Evolutionary conservation across 2,888 invertebrate genomes (phyloP).

Genomic region (Morpho achilles): DNA sequence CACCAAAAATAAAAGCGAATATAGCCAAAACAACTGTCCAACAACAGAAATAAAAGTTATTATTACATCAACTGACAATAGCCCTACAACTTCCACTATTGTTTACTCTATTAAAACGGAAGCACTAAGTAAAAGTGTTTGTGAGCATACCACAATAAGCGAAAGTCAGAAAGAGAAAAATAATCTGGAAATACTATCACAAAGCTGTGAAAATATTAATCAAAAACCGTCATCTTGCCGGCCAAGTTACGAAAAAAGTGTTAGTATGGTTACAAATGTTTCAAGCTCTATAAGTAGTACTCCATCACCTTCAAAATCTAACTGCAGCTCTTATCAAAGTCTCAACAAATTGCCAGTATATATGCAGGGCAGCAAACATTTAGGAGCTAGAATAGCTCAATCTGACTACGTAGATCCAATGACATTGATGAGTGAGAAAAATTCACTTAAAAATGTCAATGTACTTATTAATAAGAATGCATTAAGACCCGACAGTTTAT

Average conservation of each 20-base stretch:
- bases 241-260: slow-evolving; percentile 56
- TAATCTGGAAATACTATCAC: slow-evolving; percentile 56
- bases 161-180: slow-evolving; percentile 64
- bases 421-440: slow-evolving; percentile 77
- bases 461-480: slow-evolving; percentile 82
- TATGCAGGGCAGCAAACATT: slow-evolving; percentile 88
- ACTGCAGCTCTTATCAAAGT: slow-evolving; percentile 60
- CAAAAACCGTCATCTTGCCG: slow-evolving; percentile 44
- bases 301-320: slow-evolving; percentile 57
- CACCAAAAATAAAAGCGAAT: slow-evolving; percentile 32
- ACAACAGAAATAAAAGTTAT: slow-evolving; percentile 63
- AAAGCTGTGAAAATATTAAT: slow-evolving; percentile 63
- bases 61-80: slow-evolving; percentile 57
- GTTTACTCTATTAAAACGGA: slow-evolving; percentile 45
- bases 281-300: slow-evolving; percentile 43
- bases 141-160: slow-evolving; percentile 54
- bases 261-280: slow-evolving; percentile 55
- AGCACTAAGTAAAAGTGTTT: slow-evolving; percentile 61
- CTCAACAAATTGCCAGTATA: slow-evolving; percentile 79
- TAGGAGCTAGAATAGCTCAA: slow-evolving; percentile 93
- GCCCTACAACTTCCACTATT: slow-evolving; percentile 51
- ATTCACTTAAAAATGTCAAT: slow-evolving; percentile 75
- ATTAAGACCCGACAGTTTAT: slow-evolving; percentile 71
- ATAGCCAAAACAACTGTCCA: slow-evolving; percentile 33
- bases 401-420: slow-evolving; percentile 92